phyloP scores from a whole-genome alignment of 2,888 invertebrate genomes.

The Mesopsocus fuscifrons region DNA sequence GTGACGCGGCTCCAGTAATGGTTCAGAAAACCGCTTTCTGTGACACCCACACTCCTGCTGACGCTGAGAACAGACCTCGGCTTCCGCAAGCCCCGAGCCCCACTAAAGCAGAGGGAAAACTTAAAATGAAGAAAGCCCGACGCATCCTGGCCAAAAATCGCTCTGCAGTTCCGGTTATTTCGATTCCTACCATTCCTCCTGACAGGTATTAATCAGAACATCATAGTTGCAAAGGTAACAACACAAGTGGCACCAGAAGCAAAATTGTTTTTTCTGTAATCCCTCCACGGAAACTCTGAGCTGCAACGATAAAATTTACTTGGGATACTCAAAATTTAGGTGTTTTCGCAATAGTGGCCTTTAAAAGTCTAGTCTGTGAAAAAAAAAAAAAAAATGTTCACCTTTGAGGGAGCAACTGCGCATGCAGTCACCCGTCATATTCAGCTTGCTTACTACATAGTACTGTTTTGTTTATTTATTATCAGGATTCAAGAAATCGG shows the following conservation, averaged over 20 bases:
- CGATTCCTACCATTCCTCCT: slow-evolving; percentile 83
- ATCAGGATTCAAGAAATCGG: slow-evolving; percentile 75
- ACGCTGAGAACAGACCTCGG: slow-evolving; percentile 27
- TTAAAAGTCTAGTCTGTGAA: too few relatives aligned
- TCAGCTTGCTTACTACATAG: too few relatives aligned
- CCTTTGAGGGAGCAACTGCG: too few relatives aligned
- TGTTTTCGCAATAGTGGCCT: too few relatives aligned
- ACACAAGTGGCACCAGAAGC: too few relatives aligned
- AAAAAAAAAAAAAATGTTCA: too few relatives aligned
- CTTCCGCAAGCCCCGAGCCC: slow-evolving; percentile 19
- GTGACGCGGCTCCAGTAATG: slow-evolving; percentile 40
- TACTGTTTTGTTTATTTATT: too few relatives aligned
- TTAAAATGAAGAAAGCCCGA: slow-evolving; percentile 32
- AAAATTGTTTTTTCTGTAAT: too few relatives aligned
- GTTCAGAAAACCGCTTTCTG: slow-evolving; percentile 94
- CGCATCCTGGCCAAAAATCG: slow-evolving; percentile 77
- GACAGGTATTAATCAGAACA: slow-evolving; percentile 26
- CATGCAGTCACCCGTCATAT: too few relatives aligned
- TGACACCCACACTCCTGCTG: slow-evolving; percentile 75
- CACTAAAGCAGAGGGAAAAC: slow-evolving; percentile 21
- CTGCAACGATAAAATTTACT: too few relatives aligned
- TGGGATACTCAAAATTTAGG: too few relatives aligned
- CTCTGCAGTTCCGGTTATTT: slow-evolving; percentile 74
- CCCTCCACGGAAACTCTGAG: too few relatives aligned
- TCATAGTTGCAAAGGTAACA: background rate